These are phyloP conservation scores for Nymphicus hollandicus DNA, from an alignment of 2,113 vertebrate species.

Conservation along the genomic window DNA sequence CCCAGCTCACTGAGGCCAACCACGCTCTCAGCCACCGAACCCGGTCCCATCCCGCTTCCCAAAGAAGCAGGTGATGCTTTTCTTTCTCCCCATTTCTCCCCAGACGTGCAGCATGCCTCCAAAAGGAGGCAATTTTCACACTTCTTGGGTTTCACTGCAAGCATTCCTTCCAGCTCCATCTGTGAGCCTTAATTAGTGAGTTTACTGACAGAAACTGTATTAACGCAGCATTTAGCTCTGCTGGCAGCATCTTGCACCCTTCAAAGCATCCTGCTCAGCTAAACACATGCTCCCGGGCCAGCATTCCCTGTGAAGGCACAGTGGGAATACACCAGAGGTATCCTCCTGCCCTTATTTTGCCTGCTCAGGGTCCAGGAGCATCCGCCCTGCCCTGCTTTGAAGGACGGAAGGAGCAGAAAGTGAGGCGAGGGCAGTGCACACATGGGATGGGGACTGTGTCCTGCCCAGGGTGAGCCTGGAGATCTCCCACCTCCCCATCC, in stretches of 20 bases:
- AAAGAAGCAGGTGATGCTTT: background rate
- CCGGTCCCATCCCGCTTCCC: background rate
- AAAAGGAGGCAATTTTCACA: conserved; percentile 24
- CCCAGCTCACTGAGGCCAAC: background rate
- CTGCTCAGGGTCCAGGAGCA: background rate
- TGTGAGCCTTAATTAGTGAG: conserved; percentile 63
- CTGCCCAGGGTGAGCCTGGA: background rate
- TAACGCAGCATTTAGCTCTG: conserved; percentile 57
- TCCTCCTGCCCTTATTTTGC: background rate
- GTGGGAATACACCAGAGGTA: background rate
- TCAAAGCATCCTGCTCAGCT: conserved; percentile 22
- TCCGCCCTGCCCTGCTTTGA: background rate
- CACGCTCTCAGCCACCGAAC: rapidly evolving
- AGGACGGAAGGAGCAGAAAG: background rate
- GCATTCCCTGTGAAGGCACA: background rate
- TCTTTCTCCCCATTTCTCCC: rapidly evolving
- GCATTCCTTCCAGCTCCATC: conserved; percentile 57
- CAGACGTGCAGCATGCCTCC: background rate
- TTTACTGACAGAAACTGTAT: conserved; percentile 66
- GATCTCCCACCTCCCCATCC: background rate
- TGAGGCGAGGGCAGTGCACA: rapidly evolving
- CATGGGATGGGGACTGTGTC: rapidly evolving
- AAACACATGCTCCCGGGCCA: background rate
- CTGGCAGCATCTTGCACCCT: conserved; percentile 18
- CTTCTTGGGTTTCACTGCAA: background rate